These are phyloP conservation scores for Cyclophora punctaria DNA, from an alignment of 2,888 invertebrate genomes.

Conservation along the genomic window DNA sequence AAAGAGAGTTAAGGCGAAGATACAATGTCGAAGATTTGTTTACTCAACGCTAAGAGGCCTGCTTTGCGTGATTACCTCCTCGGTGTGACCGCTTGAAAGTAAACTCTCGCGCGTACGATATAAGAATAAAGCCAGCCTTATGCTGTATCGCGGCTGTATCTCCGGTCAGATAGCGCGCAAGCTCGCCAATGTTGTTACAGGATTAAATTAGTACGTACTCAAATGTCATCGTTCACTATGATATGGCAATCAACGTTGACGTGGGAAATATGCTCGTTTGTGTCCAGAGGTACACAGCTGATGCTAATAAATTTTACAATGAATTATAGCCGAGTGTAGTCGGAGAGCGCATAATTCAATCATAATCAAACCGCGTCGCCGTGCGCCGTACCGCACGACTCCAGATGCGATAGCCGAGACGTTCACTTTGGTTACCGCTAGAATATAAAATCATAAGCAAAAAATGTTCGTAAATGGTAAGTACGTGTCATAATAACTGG, in stretches of 20 bases:
- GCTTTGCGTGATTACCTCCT: slow-evolving; percentile 56
- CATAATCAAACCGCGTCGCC: slow-evolving; percentile 36
- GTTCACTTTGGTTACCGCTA: slow-evolving; percentile 12
- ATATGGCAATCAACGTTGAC: slow-evolving; percentile 71
- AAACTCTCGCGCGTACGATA: slow-evolving; percentile 42
- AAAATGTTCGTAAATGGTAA: slow-evolving; percentile 34
- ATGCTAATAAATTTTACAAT: slow-evolving; percentile 65
- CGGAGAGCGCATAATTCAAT: slow-evolving; percentile 60
- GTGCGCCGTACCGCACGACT: slow-evolving; percentile 12
- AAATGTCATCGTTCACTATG: slow-evolving; percentile 67
- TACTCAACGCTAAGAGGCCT: slow-evolving; percentile 56
- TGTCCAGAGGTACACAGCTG: slow-evolving; percentile 45
- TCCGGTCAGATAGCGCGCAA: slow-evolving; percentile 45
- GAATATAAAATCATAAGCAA: slow-evolving; percentile 20
- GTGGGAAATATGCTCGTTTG: slow-evolving; percentile 73
- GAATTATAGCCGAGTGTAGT: slow-evolving; percentile 54
- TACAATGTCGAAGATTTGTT: slow-evolving; percentile 73
- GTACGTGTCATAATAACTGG: slow-evolving; percentile 46
- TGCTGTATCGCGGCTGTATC: slow-evolving; percentile 37
- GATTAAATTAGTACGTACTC: slow-evolving; percentile 63
- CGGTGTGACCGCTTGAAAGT: slow-evolving; percentile 37
- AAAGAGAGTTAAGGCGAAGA: slow-evolving; percentile 69
- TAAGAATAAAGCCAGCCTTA: slow-evolving; percentile 38
- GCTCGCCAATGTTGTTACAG: slow-evolving; percentile 41
- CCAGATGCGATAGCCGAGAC: slow-evolving; percentile 9